Evolutionary conservation across 2,888 invertebrate genomes (phyloP).

Genomic region (Torymus auratus): DNA sequence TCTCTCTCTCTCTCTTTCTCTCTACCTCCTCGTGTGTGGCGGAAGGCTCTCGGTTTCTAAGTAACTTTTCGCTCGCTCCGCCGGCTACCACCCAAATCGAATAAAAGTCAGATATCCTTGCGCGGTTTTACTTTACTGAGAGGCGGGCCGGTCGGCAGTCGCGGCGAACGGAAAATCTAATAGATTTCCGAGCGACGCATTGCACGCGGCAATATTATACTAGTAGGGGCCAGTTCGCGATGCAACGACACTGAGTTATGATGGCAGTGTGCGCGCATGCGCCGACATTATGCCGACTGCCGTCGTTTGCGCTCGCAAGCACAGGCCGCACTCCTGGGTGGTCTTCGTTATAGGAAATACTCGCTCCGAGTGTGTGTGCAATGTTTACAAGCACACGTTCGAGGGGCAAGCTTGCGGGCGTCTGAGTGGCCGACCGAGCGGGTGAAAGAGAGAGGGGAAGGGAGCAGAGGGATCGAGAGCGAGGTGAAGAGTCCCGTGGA

Average conservation of each 20-base stretch:
- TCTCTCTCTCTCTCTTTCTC: background rate
- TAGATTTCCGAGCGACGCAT: slow-evolving; percentile 56
- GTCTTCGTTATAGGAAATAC: background rate
- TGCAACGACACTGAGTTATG: slow-evolving; percentile 64
- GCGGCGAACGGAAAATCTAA: slow-evolving; percentile 54
- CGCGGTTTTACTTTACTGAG: slow-evolving; percentile 66
- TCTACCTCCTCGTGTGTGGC: background rate
- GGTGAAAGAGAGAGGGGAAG: background rate
- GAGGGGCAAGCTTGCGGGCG: background rate
- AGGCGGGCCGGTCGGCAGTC: slow-evolving; percentile 26
- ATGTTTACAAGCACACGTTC: too few species aligned
- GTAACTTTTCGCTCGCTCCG: slow-evolving; percentile 60
- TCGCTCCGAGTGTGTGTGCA: background rate
- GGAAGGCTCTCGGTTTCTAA: slow-evolving; percentile 45
- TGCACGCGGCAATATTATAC: background rate
- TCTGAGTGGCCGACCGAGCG: background rate
- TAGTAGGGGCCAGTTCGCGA: background rate
- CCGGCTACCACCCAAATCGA: slow-evolving; percentile 65
- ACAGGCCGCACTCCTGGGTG: slow-evolving; percentile 58
- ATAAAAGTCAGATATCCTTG: slow-evolving; percentile 67
- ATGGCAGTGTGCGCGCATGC: slow-evolving; percentile 56
- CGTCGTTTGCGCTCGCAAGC: slow-evolving; percentile 63
- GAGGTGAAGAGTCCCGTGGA: slow-evolving; percentile 68
- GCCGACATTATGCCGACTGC: slow-evolving; percentile 65
- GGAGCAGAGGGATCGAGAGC: slow-evolving; percentile 47